Conservation (phyloP, 2,113 vertebrate genomes). For the Boleophthalmus pectinirostris region DNA sequence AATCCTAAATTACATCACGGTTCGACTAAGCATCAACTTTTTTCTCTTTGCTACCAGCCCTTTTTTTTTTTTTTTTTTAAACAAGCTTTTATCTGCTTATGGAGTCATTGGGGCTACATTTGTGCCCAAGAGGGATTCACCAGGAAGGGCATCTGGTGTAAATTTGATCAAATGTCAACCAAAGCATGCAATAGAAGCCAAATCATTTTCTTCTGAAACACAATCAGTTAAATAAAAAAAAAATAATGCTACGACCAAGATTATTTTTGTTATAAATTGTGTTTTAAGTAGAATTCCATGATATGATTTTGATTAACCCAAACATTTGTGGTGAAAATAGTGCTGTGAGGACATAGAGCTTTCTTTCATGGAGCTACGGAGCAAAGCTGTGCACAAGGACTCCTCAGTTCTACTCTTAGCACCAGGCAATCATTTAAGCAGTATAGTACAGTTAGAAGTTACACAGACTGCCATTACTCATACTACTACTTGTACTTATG, state of each 20-base stretch:
- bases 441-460: not conserved
- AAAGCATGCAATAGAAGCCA: not conserved
- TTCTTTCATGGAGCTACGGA: conserved; percentile 46
- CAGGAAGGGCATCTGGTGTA: not conserved
- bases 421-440: conserved; percentile 6
- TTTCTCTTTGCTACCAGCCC: not conserved
- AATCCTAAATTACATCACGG: not conserved
- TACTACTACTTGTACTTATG: not conserved
- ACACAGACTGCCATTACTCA: not conserved
- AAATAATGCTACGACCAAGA: not conserved
- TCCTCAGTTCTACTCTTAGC: conserved; percentile 36
- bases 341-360: conserved; percentile 39
- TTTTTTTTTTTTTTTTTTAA: too few relatives aligned
- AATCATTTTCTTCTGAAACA: not conserved
- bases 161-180: not conserved
- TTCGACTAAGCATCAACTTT: conserved; percentile 3
- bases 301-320: conserved; percentile 33
- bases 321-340: conserved; percentile 29
- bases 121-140: not conserved
- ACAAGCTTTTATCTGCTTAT: not conserved
- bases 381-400: conserved; percentile 34
- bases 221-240: not conserved
- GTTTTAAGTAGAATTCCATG: conserved; percentile 17
- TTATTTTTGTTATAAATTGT: not conserved
- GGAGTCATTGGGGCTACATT: not conserved